Evolutionary conservation across 2,797 vertebrate species (phyloP), one percentile per base, ranked within the genome.

Genomic region (Chelon labrosus): DNA sequence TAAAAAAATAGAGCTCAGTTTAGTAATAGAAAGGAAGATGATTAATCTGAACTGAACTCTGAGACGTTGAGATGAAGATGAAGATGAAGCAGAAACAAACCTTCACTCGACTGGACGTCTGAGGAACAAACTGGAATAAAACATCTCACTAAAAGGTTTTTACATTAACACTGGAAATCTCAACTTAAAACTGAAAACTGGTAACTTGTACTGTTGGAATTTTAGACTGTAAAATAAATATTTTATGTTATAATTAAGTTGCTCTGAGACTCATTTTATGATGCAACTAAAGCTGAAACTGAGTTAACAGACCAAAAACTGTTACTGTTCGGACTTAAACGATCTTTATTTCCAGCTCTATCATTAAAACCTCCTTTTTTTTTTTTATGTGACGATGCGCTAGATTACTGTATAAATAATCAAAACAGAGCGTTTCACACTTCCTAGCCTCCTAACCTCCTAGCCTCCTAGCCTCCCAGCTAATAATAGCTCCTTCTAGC

Each of bases 221-320:
- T 12, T 14, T n/a, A 17, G 54, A 50, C 42, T 52, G 46, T 11
- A 16, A 57, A 72, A 62, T 69, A 73, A 75, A 79, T 25, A 53
- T 57, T 71, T 71, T 52, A 10, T 67, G 25, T 16, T 67, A 65
- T 47, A 62, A 31, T 0, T 2, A 38, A 2, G 25, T 19, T 42
- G 49, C 7, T 39, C 17, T 17, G 37, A 50, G 59, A 49, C 44
- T 57, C 12, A 47, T 17, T 61, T 12, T 35, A 10, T 42, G 31
- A 35, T 46, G 44, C 44, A 46, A 46, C 5, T 46, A 8, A 8
- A 46, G 44, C 16, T 3, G 17, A 46, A 41, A 41, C 39, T 35
- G 6, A 35, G 31, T 12, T 41, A 41, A 41, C 39, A 13, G 39
- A 41, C 39, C 11, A 13, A 41, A 41, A 41, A 11, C 5, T 27